Evolutionary conservation across 2,113 vertebrate species (phyloP).

Genomic region (Galbula dea): DNA sequence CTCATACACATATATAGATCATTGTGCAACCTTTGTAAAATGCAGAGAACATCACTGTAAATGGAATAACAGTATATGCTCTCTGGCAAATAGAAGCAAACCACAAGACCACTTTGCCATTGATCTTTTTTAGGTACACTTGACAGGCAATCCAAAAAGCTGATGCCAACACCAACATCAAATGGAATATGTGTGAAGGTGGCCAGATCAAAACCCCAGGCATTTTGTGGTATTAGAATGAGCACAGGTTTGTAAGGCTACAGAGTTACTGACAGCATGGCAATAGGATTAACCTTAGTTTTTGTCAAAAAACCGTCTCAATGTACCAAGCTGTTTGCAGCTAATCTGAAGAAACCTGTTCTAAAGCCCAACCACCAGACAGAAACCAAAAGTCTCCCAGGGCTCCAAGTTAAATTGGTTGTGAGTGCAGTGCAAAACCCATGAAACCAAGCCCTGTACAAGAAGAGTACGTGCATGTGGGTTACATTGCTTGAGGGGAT

Average conservation of each 20-base stretch:
- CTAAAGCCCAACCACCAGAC: not conserved
- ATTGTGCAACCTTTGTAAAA: not conserved
- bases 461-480: not conserved
- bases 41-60: not conserved
- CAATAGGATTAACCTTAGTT: not conserved
- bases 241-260: not conserved
- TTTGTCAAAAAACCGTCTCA: not conserved
- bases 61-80: not conserved
- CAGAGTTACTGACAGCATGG: not conserved
- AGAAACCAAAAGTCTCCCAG: not conserved
- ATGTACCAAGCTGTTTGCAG: not conserved
- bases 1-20: not conserved
- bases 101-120: not conserved
- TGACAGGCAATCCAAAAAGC: not conserved
- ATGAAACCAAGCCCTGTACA: not conserved
- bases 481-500: fast-evolving
- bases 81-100: not conserved
- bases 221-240: not conserved
- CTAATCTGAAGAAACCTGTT: conserved; percentile 1
- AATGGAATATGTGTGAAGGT: not conserved
- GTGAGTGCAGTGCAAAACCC: not conserved
- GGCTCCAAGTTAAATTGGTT: not conserved
- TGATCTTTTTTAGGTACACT: not conserved
- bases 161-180: not conserved
- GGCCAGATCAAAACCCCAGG: not conserved